phyloP scores from a whole-genome alignment of 2,888 invertebrate genomes.

The Eilema sororculum region DNA sequence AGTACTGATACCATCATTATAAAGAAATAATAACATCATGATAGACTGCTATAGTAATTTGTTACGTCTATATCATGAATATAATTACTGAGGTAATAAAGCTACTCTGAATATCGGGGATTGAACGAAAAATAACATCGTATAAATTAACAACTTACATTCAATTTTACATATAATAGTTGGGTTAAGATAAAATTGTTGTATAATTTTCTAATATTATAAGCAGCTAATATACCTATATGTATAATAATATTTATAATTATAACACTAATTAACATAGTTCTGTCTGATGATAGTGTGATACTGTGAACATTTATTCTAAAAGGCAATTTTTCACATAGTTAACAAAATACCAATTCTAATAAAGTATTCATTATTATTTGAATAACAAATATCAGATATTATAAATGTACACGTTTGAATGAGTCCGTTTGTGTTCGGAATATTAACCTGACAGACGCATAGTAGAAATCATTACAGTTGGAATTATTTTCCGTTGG shows the following conservation, averaged over 20 bases:
- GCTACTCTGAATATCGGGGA: conserved; percentile 46
- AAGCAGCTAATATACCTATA: background rate
- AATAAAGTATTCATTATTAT: background rate
- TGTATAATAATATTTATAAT: no score
- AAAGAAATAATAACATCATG: conserved; percentile 69
- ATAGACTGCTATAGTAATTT: conserved; percentile 61
- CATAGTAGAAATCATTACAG: conserved; percentile 39
- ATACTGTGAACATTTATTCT: background rate
- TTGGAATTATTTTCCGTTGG: conserved; percentile 39
- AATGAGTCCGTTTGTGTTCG: conserved; percentile 32
- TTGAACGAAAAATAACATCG: conserved; percentile 50
- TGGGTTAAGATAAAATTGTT: conserved; percentile 19
- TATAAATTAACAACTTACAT: conserved; percentile 31
- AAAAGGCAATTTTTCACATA: background rate
- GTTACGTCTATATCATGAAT: conserved; percentile 59
- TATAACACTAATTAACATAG: conserved; percentile 6
- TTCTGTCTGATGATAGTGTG: background rate
- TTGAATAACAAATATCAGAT: background rate
- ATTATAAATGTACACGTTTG: conserved; percentile 14
- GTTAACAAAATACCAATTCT: background rate
- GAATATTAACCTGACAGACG: conserved; percentile 41
- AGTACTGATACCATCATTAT: conserved; percentile 70
- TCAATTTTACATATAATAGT: conserved; percentile 26
- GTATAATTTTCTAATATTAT: background rate
- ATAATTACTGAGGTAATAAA: conserved; percentile 56